These are phyloP conservation scores for Drosophila meridiana DNA, from an alignment of 2,888 invertebrate species.

Conservation along the genomic window DNA sequence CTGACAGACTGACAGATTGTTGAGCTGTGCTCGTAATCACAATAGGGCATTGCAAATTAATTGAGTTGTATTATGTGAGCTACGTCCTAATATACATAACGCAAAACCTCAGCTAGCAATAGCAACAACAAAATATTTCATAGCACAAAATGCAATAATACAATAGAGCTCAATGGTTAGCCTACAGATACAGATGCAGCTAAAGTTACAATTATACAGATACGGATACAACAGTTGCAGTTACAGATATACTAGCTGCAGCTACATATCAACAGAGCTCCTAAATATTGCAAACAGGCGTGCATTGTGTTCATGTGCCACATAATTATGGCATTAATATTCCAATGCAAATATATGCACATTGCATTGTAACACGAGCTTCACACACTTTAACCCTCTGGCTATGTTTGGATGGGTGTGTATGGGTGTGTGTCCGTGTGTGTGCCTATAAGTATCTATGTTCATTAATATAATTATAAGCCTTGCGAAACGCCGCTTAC, in stretches of 20 bases:
- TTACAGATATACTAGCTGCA: neutral
- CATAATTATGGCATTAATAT: constrained; percentile 78
- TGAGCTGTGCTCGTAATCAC: constrained; percentile 30
- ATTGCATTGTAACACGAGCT: constrained; percentile 51
- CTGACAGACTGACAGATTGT: constrained; percentile 27
- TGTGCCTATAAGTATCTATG: constrained; percentile 33
- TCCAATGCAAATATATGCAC: constrained; percentile 71
- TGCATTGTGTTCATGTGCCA: constrained; percentile 70
- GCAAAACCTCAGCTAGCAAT: constrained; percentile 49
- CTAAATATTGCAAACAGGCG: constrained; percentile 65
- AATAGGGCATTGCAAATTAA: constrained; percentile 68
- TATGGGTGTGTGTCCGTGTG: constrained; percentile 1
- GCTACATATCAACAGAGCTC: constrained; percentile 41
- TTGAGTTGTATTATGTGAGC: constrained; percentile 61
- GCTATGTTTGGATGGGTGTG: neutral
- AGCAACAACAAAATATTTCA: constrained; percentile 57
- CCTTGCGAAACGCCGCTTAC: constrained; percentile 34
- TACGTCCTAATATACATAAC: constrained; percentile 27
- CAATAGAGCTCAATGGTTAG: constrained; percentile 29
- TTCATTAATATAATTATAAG: constrained; percentile 71
- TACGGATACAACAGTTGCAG: neutral
- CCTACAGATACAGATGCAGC: constrained; percentile 15
- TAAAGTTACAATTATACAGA: neutral
- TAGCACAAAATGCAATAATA: constrained; percentile 55
- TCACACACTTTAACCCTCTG: neutral